These are phyloP conservation scores for Clupea harengus DNA, from an alignment of 2,113 vertebrate species.

Conservation along the genomic window DNA sequence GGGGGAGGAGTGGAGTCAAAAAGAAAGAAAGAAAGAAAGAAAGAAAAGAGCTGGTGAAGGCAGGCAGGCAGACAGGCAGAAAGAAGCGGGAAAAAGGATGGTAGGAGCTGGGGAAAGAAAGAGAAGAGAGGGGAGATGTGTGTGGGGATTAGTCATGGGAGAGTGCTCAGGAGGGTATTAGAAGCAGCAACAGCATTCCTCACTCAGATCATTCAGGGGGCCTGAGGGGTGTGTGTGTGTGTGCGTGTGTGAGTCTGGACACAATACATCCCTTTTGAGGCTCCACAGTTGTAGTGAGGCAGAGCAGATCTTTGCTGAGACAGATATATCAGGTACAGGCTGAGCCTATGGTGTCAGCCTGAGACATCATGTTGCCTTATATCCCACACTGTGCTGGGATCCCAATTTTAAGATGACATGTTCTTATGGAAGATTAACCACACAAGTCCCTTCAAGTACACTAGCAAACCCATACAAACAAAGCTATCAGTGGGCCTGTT, in stretches of 20 bases:
- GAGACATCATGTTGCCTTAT: neutral
- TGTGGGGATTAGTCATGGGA: constrained; percentile 1
- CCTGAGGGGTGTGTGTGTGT: neutral
- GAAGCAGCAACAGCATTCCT: neutral
- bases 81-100: neutral
- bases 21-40: neutral
- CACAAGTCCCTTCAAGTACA: neutral
- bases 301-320: neutral
- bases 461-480: neutral
- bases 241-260: neutral
- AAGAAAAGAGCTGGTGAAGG: no score
- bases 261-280: neutral
- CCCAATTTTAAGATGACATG: neutral
- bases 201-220: constrained; percentile 4
- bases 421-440: neutral
- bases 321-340: neutral
- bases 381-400: constrained; percentile 2
- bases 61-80: neutral
- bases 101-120: neutral
- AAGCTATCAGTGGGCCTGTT: neutral
- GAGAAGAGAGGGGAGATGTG: neutral
- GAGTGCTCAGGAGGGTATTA: constrained; percentile 5
- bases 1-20: neutral
- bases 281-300: neutral
- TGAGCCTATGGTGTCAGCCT: neutral